Percentiles rank a stretch among this genome's conserved stretches.
Conservation (phyloP, 2,888 invertebrate species). For the Hartigia nigra region DNA sequence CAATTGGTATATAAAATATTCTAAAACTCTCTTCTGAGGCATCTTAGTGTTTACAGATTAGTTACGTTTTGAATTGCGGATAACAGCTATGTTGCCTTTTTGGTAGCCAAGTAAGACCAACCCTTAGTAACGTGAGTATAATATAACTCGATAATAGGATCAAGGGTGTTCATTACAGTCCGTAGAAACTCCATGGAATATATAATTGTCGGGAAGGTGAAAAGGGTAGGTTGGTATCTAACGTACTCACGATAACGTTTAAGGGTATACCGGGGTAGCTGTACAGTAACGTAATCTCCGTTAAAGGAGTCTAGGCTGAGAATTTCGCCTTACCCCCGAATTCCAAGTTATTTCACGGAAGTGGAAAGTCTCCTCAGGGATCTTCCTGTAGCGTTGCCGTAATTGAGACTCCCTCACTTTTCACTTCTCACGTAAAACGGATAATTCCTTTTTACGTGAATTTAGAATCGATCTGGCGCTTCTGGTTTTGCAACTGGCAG, state of each 20-base stretch:
- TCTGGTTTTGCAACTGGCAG: background rate
- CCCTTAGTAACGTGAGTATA: background rate
- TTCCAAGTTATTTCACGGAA: background rate
- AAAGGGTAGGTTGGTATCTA: background rate
- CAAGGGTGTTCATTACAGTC: background rate
- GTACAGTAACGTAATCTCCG: background rate
- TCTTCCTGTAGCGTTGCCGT: background rate
- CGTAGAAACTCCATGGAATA: background rate
- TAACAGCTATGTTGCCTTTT: background rate
- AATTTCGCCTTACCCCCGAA: background rate
- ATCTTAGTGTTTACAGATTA: no score
- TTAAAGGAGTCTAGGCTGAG: background rate
- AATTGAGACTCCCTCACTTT: background rate
- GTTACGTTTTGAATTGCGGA: background rate
- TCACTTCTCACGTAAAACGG: background rate
- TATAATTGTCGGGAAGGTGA: background rate
- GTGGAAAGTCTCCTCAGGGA: background rate
- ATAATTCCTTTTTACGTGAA: background rate
- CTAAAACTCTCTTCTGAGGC: no score
- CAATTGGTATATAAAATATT: background rate
- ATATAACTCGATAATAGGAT: background rate
- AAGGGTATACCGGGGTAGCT: background rate
- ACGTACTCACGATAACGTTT: background rate
- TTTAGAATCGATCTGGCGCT: background rate
- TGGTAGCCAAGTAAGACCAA: background rate